Conservation (phyloP, 2,113 vertebrate species). For the Procavia capensis region DNA sequence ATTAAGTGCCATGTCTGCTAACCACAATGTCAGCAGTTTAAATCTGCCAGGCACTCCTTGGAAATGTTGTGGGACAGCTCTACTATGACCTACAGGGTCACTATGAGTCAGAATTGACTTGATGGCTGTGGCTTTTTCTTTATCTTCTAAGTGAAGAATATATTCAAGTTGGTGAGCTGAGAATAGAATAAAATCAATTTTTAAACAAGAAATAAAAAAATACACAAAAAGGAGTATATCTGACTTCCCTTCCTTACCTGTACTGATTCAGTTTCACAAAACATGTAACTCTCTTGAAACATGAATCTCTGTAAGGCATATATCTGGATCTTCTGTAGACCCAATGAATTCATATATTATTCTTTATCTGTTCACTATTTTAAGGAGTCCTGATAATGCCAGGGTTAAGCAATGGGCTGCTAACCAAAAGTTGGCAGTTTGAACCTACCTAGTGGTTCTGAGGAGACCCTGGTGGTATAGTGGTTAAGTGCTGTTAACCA, state of each 20-base stretch:
- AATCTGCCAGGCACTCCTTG: too few species aligned
- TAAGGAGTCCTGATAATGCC: background rate
- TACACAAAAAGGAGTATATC: background rate
- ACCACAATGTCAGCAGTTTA: too few species aligned
- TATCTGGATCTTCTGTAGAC: background rate
- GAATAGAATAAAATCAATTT: conserved; percentile 12
- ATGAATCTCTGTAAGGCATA: background rate
- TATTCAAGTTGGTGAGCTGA: background rate
- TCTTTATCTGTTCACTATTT: background rate
- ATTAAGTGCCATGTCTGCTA: too few species aligned
- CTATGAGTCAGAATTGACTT: too few species aligned
- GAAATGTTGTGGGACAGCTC: too few species aligned
- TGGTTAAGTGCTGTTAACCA: too few species aligned
- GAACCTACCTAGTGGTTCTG: background rate
- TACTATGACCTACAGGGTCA: too few species aligned
- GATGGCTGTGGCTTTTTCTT: too few species aligned
- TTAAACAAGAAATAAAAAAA: conserved; percentile 17
- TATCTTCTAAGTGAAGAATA: background rate
- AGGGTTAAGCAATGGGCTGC: background rate
- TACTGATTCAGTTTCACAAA: background rate
- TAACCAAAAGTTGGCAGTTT: background rate
- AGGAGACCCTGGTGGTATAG: too few species aligned
- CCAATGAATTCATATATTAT: background rate
- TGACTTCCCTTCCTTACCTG: background rate
- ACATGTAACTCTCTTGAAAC: background rate